Percentiles rank a stretch among this genome's conserved stretches.
Evolutionary conservation across 2,888 invertebrate species (phyloP).

Genomic region (Arge pagana): DNA sequence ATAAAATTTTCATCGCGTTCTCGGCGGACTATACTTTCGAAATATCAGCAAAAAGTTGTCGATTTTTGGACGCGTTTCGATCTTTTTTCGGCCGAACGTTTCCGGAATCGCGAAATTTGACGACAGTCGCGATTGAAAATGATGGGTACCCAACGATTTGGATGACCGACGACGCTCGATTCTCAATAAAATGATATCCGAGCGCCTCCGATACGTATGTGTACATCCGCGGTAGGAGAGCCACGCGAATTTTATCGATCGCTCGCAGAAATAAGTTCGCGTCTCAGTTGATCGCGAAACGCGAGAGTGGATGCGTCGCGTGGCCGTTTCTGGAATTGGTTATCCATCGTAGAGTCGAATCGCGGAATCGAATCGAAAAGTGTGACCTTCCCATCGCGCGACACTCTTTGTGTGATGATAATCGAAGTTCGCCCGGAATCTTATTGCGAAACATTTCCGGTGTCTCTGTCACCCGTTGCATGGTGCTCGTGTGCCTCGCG

Average conservation of each 20-base stretch:
- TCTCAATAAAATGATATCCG: too few species aligned
- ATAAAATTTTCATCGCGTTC: too few species aligned
- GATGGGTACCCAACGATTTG: too few species aligned
- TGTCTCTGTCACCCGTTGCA: background rate
- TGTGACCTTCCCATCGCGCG: background rate
- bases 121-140: too few species aligned
- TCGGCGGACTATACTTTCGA: too few species aligned
- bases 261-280: constrained; percentile 17
- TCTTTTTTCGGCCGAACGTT: too few species aligned
- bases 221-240: background rate
- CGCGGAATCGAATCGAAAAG: constrained; percentile 12
- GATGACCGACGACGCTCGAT: too few species aligned
- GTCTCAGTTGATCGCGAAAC: constrained; percentile 21
- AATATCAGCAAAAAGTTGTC: too few species aligned
- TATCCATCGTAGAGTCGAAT: too few species aligned
- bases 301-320: constrained; percentile 14
- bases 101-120: too few species aligned
- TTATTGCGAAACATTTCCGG: constrained; percentile 6
- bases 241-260: constrained; percentile 16
- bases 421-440: constrained; percentile 1
- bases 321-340: constrained; percentile 16
- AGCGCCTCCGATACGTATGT: too few species aligned
- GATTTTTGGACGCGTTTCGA: too few species aligned
- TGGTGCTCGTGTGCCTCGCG: background rate
- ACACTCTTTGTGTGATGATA: constrained; percentile 12